A percentile compares a stretch with the other conserved stretches of the same genome.
phyloP scores from a whole-genome alignment of 2,113 vertebrate species.

The Talpa occidentalis region DNA sequence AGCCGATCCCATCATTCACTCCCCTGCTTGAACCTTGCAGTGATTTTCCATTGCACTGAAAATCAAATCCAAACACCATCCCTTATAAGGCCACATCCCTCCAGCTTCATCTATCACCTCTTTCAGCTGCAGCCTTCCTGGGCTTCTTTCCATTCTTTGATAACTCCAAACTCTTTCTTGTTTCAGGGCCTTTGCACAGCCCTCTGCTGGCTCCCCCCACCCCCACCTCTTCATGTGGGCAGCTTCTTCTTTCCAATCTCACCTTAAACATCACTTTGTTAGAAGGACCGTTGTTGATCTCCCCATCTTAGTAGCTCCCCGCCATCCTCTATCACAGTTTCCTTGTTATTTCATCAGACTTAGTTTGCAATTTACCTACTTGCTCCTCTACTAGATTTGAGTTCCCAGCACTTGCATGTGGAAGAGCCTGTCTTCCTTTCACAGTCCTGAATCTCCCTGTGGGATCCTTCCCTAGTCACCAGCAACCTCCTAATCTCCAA shows the following conservation, averaged over 20 bases:
- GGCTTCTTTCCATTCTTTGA: not conserved
- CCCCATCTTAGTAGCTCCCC: not conserved
- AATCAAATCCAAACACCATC: conserved; percentile 64
- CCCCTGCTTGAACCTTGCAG: conserved; percentile 51
- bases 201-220: not conserved
- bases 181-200: conserved; percentile 58
- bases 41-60: conserved; percentile 62
- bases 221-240: not conserved
- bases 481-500: not conserved
- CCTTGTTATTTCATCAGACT: not conserved
- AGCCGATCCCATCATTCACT: conserved; percentile 30
- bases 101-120: conserved; percentile 10
- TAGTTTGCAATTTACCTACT: not conserved
- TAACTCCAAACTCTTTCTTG: not conserved
- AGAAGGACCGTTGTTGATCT: not conserved
- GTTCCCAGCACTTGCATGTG: not conserved
- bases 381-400: rapidly evolving
- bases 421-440: not conserved
- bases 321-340: not conserved
- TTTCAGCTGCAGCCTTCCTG: not conserved
- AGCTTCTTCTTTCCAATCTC: not conserved
- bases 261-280: not conserved
- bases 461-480: not conserved
- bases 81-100: conserved; percentile 64
- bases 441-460: not conserved